phyloP scores from a whole-genome alignment of 2,888 invertebrate genomes.

The Andrena bucephala region DNA sequence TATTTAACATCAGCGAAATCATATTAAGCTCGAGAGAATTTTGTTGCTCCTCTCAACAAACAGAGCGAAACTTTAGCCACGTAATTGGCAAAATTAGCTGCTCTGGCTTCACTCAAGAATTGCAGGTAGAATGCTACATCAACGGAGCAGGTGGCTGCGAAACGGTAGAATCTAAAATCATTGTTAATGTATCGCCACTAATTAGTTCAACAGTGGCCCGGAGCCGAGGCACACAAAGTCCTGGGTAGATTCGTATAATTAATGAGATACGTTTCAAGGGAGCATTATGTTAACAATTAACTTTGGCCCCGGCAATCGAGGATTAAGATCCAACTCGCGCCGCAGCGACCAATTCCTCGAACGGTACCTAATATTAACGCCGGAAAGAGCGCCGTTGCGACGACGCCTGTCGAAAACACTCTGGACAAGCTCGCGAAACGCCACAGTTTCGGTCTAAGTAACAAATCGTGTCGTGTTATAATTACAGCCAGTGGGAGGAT shows the following conservation, averaged over 20 bases:
- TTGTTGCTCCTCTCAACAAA: background rate
- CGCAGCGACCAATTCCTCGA: background rate
- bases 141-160: background rate
- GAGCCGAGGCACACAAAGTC: too few species aligned
- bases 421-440: constrained; percentile 28
- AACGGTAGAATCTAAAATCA: background rate
- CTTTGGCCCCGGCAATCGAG: background rate
- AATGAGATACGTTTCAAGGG: background rate
- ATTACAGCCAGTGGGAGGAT: constrained; percentile 48
- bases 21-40: too few species aligned
- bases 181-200: too few species aligned
- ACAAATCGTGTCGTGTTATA: constrained; percentile 60
- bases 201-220: too few species aligned
- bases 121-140: background rate
- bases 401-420: background rate
- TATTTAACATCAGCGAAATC: too few species aligned
- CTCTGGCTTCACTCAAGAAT: background rate
- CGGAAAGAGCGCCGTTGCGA: constrained; percentile 3
- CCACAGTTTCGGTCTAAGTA: constrained; percentile 34
- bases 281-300: background rate
- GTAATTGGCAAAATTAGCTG: background rate
- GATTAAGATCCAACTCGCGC: background rate
- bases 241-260: background rate
- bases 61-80: background rate
- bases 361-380: constrained; percentile 2